Percentiles rank a stretch among this genome's conserved stretches.
Evolutionary conservation across 2,888 invertebrate genomes (phyloP).

Genomic region (Lasioglossum calceatum): DNA sequence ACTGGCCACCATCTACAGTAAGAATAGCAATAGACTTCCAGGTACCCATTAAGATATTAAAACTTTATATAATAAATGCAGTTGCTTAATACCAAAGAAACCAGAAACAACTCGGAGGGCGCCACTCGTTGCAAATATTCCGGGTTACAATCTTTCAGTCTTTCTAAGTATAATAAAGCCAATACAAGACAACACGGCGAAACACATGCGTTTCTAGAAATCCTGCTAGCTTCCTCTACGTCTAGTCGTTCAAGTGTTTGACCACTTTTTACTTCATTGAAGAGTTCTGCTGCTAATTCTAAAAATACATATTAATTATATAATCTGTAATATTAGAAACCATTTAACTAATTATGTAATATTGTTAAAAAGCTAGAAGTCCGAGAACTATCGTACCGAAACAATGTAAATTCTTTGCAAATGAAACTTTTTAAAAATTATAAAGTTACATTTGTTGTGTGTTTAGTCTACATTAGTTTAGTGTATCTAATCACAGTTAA

Average conservation of each 20-base stretch:
- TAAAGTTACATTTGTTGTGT: not conserved
- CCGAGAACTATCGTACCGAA: not conserved
- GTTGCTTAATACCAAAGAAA: constrained; percentile 89
- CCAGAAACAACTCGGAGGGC: constrained; percentile 96
- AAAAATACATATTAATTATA: constrained; percentile 64
- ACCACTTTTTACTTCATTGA: constrained; percentile 91
- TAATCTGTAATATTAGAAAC: constrained; percentile 14
- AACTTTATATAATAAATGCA: constrained; percentile 18
- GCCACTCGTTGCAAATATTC: constrained; percentile 93
- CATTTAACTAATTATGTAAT: not conserved
- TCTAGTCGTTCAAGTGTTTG: constrained; percentile 91
- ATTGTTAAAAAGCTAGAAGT: not conserved
- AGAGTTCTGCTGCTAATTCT: constrained; percentile 94
- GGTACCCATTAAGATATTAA: not conserved
- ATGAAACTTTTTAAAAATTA: not conserved
- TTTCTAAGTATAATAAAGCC: constrained; percentile 96
- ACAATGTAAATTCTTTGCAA: constrained; percentile 9
- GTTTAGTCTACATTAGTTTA: too few relatives aligned
- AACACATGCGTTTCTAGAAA: constrained; percentile 92
- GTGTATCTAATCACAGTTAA: not conserved
- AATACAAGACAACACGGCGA: constrained; percentile 97
- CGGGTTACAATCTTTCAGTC: constrained; percentile 92
- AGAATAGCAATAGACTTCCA: not conserved
- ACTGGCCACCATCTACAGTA: constrained; percentile 95
- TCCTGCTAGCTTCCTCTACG: constrained; percentile 90